A percentile compares a stretch with the other conserved stretches of the same genome.
Evolutionary conservation across 2,888 invertebrate genomes (phyloP).

Genomic region (Drosophila incognita): DNA sequence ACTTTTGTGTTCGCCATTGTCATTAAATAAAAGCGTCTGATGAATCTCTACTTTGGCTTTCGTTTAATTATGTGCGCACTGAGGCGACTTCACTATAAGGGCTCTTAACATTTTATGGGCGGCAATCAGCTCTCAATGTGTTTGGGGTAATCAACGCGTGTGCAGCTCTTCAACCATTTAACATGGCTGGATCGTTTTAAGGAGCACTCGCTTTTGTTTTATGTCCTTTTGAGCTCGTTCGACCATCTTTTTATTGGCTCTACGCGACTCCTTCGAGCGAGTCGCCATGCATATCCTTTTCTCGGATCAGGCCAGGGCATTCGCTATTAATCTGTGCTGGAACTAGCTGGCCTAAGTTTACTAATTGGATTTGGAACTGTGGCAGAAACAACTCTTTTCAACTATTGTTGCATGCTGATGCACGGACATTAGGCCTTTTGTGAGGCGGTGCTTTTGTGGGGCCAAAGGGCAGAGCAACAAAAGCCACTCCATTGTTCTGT

Average conservation of each 20-base stretch:
- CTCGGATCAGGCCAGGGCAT: conserved; percentile 1
- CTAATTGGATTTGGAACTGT: conserved; percentile 26
- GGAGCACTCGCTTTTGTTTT: conserved; percentile 37
- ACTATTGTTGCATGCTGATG: conserved; percentile 1
- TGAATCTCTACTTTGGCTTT: conserved; percentile 19
- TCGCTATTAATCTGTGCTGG: conserved; percentile 16
- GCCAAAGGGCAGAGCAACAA: conserved; percentile 22
- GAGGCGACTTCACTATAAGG: conserved; percentile 31
- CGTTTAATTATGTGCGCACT: conserved; percentile 48
- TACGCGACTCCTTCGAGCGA: conserved; percentile 5
- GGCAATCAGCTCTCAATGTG: conserved; percentile 61
- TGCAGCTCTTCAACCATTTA: conserved; percentile 33
- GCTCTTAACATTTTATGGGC: conserved; percentile 62
- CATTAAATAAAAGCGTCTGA: neutral
- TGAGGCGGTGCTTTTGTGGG: conserved; percentile 9
- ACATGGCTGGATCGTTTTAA: conserved; percentile 38
- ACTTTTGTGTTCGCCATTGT: neutral
- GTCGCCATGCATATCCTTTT: conserved; percentile 2
- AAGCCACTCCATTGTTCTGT: conserved; percentile 26
- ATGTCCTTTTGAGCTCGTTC: conserved; percentile 22
- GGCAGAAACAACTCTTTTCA: conserved; percentile 1
- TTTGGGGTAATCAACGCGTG: conserved; percentile 30
- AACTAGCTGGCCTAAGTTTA: neutral
- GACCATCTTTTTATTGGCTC: conserved; percentile 37
- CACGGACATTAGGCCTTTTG: conserved; percentile 19